Percentiles rank a stretch among this genome's conserved stretches.
phyloP scores from a whole-genome alignment of 2,888 invertebrate genomes.

The Hirtodrosophila alboralis region DNA sequence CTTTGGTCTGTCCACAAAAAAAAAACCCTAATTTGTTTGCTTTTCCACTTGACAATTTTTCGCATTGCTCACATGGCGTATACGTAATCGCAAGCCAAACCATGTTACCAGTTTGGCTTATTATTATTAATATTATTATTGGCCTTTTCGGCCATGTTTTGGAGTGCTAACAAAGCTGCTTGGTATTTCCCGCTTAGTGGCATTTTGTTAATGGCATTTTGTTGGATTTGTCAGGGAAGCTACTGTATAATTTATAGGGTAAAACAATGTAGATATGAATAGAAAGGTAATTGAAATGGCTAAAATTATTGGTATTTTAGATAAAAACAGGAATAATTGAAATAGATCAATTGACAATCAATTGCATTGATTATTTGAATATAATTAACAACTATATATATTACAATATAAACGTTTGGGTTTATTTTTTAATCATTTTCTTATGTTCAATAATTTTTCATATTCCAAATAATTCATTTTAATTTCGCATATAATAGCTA shows the following conservation, averaged over 20 bases:
- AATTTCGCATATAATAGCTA: no score
- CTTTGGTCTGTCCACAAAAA: constrained; percentile 21
- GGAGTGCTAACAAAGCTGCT: constrained; percentile 66
- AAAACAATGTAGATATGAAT: not conserved
- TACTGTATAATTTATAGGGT: not conserved
- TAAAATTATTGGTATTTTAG: not conserved
- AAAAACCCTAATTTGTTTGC: constrained; percentile 75
- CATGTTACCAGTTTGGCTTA: constrained; percentile 35
- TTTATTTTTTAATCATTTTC: no score
- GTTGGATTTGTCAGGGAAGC: constrained; percentile 20
- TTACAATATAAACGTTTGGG: no score
- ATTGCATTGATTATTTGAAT: no score
- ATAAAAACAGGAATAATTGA: no score
- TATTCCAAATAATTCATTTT: no score
- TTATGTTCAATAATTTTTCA: no score
- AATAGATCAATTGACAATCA: no score
- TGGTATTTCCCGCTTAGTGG: constrained; percentile 9
- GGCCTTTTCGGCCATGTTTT: constrained; percentile 65
- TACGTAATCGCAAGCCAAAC: constrained; percentile 59
- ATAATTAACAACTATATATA: no score
- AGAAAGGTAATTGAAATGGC: not conserved
- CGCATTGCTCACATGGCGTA: constrained; percentile 42
- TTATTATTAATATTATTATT: constrained; percentile 4
- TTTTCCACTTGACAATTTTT: constrained; percentile 44
- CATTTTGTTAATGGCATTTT: constrained; percentile 29